phyloP scores from a whole-genome alignment of 2,888 invertebrate genomes.

The Ptycholaimellus sp. region DNA sequence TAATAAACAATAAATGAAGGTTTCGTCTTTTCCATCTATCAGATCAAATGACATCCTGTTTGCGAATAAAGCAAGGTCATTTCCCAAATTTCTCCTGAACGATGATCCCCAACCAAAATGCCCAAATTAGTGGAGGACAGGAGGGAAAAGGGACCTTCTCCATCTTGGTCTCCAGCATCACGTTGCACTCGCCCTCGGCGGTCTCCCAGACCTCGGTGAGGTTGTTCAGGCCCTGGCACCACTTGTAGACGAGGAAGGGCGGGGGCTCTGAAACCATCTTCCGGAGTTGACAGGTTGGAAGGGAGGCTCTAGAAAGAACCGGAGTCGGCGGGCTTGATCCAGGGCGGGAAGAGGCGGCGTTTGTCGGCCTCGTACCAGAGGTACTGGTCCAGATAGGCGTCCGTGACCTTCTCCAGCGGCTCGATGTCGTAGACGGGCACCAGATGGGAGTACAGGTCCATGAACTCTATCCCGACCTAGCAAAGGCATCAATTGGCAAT shows the following conservation, averaged over 20 bases:
- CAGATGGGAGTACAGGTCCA: slow-evolving; percentile 95
- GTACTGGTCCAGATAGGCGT: slow-evolving; percentile 96
- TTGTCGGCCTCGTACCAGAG: slow-evolving; percentile 96
- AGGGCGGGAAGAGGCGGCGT: slow-evolving; percentile 74
- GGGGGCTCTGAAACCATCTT: too few species aligned
- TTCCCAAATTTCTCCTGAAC: too few species aligned
- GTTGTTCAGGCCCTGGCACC: slow-evolving; percentile 50
- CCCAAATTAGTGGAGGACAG: too few species aligned
- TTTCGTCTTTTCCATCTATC: too few species aligned
- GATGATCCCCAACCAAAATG: too few species aligned
- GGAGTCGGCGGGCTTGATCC: slow-evolving; percentile 96
- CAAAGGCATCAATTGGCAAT: too few species aligned
- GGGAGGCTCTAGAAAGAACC: too few species aligned
- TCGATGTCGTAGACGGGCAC: slow-evolving; percentile 98
- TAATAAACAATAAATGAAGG: too few species aligned
- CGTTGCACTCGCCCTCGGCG: slow-evolving; percentile 91
- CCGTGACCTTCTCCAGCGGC: slow-evolving; percentile 94
- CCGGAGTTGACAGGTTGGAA: too few species aligned
- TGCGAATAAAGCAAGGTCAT: too few species aligned
- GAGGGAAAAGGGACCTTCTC: too few species aligned
- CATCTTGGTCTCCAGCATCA: slow-evolving; percentile 77
- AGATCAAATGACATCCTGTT: too few species aligned
- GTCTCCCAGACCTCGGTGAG: slow-evolving; percentile 93
- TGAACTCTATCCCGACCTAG: slow-evolving; percentile 90
- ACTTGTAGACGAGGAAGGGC: slow-evolving; percentile 56